Evolutionary conservation across 2,797 vertebrate genomes (phyloP), one percentile per base, ranked within the genome.

Genomic region (Buceros bicornis): DNA sequence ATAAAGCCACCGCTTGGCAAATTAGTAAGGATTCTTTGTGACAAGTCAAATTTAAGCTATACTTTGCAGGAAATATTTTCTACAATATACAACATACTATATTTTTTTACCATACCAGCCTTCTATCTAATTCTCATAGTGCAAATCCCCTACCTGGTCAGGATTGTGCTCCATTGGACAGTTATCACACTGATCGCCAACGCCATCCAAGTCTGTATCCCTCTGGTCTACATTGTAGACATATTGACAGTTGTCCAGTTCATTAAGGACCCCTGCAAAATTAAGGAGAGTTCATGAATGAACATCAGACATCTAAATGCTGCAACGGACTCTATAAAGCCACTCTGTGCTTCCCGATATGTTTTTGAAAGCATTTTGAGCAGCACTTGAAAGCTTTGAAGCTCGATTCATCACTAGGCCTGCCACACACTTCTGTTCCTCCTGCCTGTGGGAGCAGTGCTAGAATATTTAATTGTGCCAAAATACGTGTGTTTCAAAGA

Each of bases 181-280:
- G 98, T 99, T 99, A 97, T 99, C 99, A 97, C 99, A 99, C 58
- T 99, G 99, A 97, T 99, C 99, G 97, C 99, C 99, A 88, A 99
- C 99, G 10, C 99, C 99, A 37, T 99, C 99, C 91, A 98, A 97
- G 83, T 99, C 99, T 14, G 98, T 99, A 85, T 99, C 99, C 93
- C 98, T 99, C 98, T 99, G 99, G 97, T 99, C 99, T 97, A 99
- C 98, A 3, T 99, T 99, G 97, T 99, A 99, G 78, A 99, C 99
- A 57, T 99, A 99, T 2, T 99, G 99, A 94, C 99, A 99, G 91
- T 99, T 99, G 97, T 99, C 99, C 26, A 97, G 98, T 97, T 99
- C 99, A 64, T 99, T 99, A 96, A 99, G 98, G 97, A 99, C 98
- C 19, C 99, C 99, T 99, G 96, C 65, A 90, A 97, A 74, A 57